phyloP scores from a whole-genome alignment of 2,888 invertebrate species.

The Drosophila aldrichi region DNA sequence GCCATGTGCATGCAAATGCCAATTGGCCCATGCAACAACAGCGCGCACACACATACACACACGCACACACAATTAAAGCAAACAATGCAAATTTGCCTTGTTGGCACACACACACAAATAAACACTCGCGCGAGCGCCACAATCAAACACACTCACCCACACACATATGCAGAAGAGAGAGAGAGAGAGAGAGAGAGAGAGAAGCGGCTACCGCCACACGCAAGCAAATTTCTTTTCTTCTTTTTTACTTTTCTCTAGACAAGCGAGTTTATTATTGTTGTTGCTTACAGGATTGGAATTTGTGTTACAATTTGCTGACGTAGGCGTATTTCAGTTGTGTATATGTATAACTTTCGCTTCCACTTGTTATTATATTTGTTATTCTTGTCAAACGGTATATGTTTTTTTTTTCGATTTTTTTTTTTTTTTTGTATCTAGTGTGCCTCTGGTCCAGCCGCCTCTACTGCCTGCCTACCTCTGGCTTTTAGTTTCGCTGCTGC shows the following conservation, averaged over 20 bases:
- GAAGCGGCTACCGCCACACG: constrained; percentile 44
- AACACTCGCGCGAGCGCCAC: constrained; percentile 17
- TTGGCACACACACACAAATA: constrained; percentile 56
- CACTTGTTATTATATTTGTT: constrained; percentile 11
- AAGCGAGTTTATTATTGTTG: constrained; percentile 28
- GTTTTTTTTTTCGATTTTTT: constrained; percentile 9
- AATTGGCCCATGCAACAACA: constrained; percentile 44
- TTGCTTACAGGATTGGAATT: constrained; percentile 70
- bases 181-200: constrained; percentile 15
- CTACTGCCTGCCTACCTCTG: constrained; percentile 65
- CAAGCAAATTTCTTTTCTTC: constrained; percentile 56
- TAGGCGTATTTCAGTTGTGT: constrained; percentile 48
- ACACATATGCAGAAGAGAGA: constrained; percentile 16
- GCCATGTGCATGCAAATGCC: constrained; percentile 55
- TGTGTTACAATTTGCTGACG: constrained; percentile 59
- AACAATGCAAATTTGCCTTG: constrained; percentile 63
- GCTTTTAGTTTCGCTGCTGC: constrained; percentile 40
- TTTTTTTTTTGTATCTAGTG: constrained; percentile 20
- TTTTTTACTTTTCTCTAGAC: constrained; percentile 48
- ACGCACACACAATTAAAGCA: constrained; percentile 12
- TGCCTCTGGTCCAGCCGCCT: constrained; percentile 60
- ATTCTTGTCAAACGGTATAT: constrained; percentile 9
- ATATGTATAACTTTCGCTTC: not conserved
- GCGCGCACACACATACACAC: constrained; percentile 14
- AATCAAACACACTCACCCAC: constrained; percentile 25